Base-by-base conservation (phyloP, 2,888 invertebrate genomes). In the Gari tellinella region DNA sequence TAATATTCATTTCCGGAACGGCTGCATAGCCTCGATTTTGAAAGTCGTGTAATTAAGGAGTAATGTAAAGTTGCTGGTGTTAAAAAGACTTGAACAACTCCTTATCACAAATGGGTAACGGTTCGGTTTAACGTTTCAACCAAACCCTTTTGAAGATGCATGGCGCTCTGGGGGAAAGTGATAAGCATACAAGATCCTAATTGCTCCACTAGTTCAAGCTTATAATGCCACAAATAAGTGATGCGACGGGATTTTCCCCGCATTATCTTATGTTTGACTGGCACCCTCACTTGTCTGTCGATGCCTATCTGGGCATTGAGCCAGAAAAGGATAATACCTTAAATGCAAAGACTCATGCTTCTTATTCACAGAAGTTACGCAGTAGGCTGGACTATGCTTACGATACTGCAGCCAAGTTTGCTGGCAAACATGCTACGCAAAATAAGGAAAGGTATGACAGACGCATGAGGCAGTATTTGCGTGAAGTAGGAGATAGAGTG, bases 51-150 rank as follows among this genome's bases (percentile, higher is more conserved):
- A 3, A 67, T 67, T 21, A 41, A 46, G 23, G 60, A 67, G 19
- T 38, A 60, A 5, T 67, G 67, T 19, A 37, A 46, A 3, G 25
- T 67, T 37, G 46, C 52, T n/a, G 37, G 58, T n/a, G 17, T 53
- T 5, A 26, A 45, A 3, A 60, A 67, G 25, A 45, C 58, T 21
- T 4, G 52, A 10, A 68, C 68, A n/a, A 68, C 61, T 4, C 61
- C 61, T 8, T 68, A 68, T 26, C 68, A 68, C 43, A 26, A 12
- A 61, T 68, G 61, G 55, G 55, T n/a, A 68, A 61, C 25, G 60
- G 60, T 17, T 49, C 41, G 56, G 31, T 38, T 1, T 56, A 65
- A 31, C 14, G 65, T 15, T 65, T 65, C 38, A 65, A 65, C 26
- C 38, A 49, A 37, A 65, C 48, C 15, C 19, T 65, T 5, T 21